Conservation (phyloP, 2,888 invertebrate genomes). For the Mesodorylaimus sp. region DNA sequence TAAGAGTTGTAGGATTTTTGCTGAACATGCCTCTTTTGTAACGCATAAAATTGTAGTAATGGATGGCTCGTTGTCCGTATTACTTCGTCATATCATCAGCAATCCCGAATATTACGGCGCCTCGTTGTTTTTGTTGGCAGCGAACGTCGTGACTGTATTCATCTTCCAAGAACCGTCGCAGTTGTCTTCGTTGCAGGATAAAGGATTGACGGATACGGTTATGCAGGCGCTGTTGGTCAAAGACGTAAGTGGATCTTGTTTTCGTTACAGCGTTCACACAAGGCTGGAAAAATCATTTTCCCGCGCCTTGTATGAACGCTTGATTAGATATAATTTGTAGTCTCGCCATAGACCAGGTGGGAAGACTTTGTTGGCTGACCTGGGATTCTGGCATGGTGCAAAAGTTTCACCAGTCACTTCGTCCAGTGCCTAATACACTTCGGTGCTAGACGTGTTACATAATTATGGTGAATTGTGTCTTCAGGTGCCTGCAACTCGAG, state of each 20-base stretch:
- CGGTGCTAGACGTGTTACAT: too few species aligned
- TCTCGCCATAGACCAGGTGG: too few species aligned
- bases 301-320: too few species aligned
- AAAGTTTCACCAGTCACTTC: too few species aligned
- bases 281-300: not conserved
- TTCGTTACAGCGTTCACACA: too few species aligned
- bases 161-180: conserved; percentile 56
- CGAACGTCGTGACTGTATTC: conserved; percentile 67
- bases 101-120: conserved; percentile 76
- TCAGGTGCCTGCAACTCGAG: conserved; percentile 40
- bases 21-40: not conserved
- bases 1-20: conserved; percentile 13
- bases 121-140: conserved; percentile 49
- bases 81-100: conserved; percentile 58
- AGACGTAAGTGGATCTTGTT: conserved; percentile 42
- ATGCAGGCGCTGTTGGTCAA: conserved; percentile 60
- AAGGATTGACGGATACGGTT: conserved; percentile 64
- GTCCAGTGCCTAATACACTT: not conserved
- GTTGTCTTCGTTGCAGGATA: conserved; percentile 62
- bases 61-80: conserved; percentile 60
- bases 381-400: too few species aligned
- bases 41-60: conserved; percentile 42
- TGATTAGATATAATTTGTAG: too few species aligned
- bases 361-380: too few species aligned
- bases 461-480: too few species aligned